Percentiles rank a stretch among this genome's conserved stretches.
Conservation (phyloP, 2,797 vertebrate species). For the Myotis pilosus region DNA sequence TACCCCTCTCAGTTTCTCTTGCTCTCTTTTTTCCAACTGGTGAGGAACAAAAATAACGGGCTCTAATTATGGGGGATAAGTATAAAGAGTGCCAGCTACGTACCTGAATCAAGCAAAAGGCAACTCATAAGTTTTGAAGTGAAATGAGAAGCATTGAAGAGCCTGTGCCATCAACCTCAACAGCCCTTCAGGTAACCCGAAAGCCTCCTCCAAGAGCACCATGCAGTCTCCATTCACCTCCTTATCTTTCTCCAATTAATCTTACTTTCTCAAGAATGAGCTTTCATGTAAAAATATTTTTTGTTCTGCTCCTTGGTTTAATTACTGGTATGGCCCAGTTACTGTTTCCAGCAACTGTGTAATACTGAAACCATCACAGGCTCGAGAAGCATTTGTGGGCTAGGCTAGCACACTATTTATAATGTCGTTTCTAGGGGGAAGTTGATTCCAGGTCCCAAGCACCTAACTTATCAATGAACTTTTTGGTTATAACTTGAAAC, state of each 20-base stretch:
- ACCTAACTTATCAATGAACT: slow-evolving; percentile 37
- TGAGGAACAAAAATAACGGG: not conserved
- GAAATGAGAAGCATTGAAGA: slow-evolving; percentile 10
- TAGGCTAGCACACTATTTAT: slow-evolving; percentile 59
- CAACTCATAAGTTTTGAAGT: slow-evolving; percentile 2
- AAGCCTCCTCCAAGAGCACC: not conserved
- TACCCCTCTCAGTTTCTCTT: not conserved
- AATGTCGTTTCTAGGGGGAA: slow-evolving; percentile 37
- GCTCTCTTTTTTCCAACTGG: not conserved
- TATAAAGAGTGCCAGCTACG: not conserved
- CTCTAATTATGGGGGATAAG: slow-evolving; percentile 56
- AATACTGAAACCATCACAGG: not conserved
- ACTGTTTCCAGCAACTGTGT: slow-evolving; percentile 35
- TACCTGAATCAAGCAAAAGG: not conserved
- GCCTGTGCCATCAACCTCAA: slow-evolving; percentile 43
- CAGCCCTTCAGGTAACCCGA: slow-evolving; percentile 33
- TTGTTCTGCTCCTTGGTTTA: slow-evolving; percentile 66
- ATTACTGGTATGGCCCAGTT: slow-evolving; percentile 50
- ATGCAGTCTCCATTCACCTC: not conserved
- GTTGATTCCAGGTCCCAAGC: slow-evolving; percentile 47
- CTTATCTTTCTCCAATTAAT: slow-evolving; percentile 52
- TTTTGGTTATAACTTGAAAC: slow-evolving; percentile 44
- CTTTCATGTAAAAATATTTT: not conserved
- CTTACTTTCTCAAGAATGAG: slow-evolving; percentile 47
- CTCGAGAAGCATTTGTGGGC: slow-evolving; percentile 3